Evolutionary conservation across 2,113 vertebrate genomes (phyloP).

Genomic region (Scolopax mira): DNA sequence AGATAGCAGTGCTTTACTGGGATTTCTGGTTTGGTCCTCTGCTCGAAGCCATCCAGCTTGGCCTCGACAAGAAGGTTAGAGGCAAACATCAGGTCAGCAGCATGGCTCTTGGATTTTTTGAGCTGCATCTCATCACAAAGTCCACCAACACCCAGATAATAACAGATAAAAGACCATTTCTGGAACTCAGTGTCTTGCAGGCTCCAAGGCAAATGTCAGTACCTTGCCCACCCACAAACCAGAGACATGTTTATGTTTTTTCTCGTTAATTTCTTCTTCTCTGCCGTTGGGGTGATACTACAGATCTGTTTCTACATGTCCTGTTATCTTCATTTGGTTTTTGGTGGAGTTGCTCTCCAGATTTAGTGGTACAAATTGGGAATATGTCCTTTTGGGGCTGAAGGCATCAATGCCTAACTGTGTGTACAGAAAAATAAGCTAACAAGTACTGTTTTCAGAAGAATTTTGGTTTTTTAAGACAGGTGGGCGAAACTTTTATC

Average conservation of each 20-base stretch:
- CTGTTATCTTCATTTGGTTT: not conserved
- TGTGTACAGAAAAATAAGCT: not conserved
- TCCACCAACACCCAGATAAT: not conserved
- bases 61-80: not conserved
- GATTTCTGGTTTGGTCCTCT: not conserved
- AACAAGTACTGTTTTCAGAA: not conserved
- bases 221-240: fast-evolving
- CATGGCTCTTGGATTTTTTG: not conserved
- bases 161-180: not conserved
- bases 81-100: not conserved
- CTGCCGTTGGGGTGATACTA: not conserved
- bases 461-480: not conserved
- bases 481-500: not conserved
- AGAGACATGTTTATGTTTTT: not conserved
- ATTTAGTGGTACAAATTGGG: not conserved
- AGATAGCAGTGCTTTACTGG: not conserved
- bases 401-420: not conserved
- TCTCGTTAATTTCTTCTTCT: not conserved
- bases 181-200: not conserved
- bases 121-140: not conserved
- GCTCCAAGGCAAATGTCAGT: not conserved
- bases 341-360: not conserved
- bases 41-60: not conserved
- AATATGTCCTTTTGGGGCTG: not conserved
- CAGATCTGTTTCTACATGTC: not conserved